Base-by-base conservation (phyloP, 2,797 vertebrate genomes). In the Nyctalus aviator region DNA sequence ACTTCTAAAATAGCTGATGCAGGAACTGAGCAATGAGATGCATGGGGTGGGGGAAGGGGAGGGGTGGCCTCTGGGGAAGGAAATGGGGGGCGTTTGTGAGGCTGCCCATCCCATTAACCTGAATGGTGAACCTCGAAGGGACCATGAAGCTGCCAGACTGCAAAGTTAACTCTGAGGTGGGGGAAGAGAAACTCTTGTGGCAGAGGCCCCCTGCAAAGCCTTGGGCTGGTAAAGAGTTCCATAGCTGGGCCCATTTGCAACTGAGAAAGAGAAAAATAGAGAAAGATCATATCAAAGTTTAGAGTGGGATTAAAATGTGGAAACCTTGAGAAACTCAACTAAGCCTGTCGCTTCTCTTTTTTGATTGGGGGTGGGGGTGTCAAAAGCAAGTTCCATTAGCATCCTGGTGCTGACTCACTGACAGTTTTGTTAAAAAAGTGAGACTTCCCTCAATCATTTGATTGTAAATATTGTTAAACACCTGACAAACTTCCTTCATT, bases 381-480 rank as follows among this genome's bases (percentile, higher is more conserved):
- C 20, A 73, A 82, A 85, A 44, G 0, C 8, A 5, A 13, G 53
- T 27, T 76, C 41, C n/a, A 1, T 76, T 14, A n/a, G n/a, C 21
- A 32, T 25, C 2, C 1, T 5, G 11, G 30, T 59, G 17, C 10
- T 10, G 0, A 32, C 20, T 81, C 37, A 48, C 41, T 48, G 68
- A 27, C 21, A 25, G 55, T 84, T 93, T 46, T 86, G 14, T n/a
- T 69, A 18, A 64, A 46, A 64, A 84, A 82, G 20, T 9, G 9
- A 85, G 37, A 41, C 14, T 48, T 73, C 23, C 20, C 5, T 81
- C 20, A 48, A 30, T 89, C 72, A 32, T 11, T 78, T 53, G 76
- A 27, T 6, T 44, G 21, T 11, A 84, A 18, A 82, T 92, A 81
- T 88, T 84, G 66, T 84, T 87, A 92, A 94, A 81, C 50, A 73